Evolutionary conservation across 1,140 invertebrate species (phyloP).

Genomic region (Drosophila ananassae): DNA sequence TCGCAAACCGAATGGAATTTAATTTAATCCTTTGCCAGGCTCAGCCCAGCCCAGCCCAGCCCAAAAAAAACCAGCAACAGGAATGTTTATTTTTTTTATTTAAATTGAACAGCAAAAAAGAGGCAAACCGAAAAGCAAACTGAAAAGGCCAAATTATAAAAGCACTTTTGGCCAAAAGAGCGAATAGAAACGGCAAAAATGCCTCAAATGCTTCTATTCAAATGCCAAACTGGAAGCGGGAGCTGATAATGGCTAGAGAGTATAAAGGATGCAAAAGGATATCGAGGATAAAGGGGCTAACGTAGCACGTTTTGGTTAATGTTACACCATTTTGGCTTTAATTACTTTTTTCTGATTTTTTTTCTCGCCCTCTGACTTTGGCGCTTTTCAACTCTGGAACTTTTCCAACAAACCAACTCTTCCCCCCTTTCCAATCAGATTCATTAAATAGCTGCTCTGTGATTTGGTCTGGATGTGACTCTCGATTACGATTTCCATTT

Average conservation of each 20-base stretch:
- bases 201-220: conserved; percentile 66
- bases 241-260: conserved; percentile 7
- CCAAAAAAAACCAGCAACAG: conserved; percentile 46
- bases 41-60: not conserved
- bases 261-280: not conserved
- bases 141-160: conserved; percentile 45
- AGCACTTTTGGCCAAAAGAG: conserved; percentile 41
- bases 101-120: conserved; percentile 26
- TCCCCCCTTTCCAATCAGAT: conserved; percentile 36
- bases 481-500: not conserved
- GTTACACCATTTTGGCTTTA: conserved; percentile 75
- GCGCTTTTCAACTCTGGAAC: conserved; percentile 9
- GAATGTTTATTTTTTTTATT: conserved; percentile 21
- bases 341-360: conserved; percentile 56
- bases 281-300: too few species aligned
- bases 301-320: conserved; percentile 67
- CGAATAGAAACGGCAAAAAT: not conserved
- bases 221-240: conserved; percentile 20
- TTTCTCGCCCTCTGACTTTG: conserved; percentile 36
- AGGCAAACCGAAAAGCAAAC: conserved; percentile 22
- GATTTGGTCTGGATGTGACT: not conserved
- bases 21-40: conserved; percentile 68
- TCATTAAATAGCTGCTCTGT: conserved; percentile 52
- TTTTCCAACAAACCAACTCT: conserved; percentile 14
- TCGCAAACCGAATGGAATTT: conserved; percentile 68